A percentile compares a stretch with the other conserved stretches of the same genome.
Evolutionary conservation across 2,888 invertebrate genomes (phyloP).

Genomic region (Eudasyphora cyanicolor): DNA sequence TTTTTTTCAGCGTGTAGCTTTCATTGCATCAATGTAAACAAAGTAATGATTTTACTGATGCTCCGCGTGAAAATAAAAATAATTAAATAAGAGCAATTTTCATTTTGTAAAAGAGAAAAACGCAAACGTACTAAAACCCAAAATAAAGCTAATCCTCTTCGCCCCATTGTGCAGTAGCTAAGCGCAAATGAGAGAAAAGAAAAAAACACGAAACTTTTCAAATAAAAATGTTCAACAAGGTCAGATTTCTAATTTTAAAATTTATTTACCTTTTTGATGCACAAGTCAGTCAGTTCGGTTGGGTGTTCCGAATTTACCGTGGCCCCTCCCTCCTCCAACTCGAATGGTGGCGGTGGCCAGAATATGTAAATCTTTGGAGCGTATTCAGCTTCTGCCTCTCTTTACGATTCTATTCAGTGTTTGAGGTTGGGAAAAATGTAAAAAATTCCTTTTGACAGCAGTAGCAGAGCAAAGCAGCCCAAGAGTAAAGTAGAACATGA

Average conservation of each 20-base stretch:
- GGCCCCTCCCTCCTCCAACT: not conserved
- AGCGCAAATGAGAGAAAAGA: slow-evolving; percentile 7
- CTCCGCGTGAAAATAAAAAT: too few relatives aligned
- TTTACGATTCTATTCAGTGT: not conserved
- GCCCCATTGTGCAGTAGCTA: not conserved
- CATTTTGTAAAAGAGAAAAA: too few relatives aligned
- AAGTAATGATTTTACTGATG: too few relatives aligned
- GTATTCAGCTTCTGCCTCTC: not conserved
- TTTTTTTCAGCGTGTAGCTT: too few relatives aligned
- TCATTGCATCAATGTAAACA: too few relatives aligned
- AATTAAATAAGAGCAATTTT: too few relatives aligned
- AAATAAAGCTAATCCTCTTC: too few relatives aligned
- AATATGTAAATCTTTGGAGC: slow-evolving; percentile 33
- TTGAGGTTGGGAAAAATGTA: slow-evolving; percentile 29
- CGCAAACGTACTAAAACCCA: not conserved
- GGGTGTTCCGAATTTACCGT: not conserved
- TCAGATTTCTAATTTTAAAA: slow-evolving; percentile 72
- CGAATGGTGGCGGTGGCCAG: too few relatives aligned
- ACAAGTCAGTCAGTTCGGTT: not conserved
- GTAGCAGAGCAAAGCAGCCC: slow-evolving; percentile 25
- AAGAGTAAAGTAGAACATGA: slow-evolving; percentile 47
- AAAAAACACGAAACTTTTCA: slow-evolving; percentile 32
- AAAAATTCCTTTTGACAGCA: slow-evolving; percentile 47
- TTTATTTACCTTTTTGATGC: slow-evolving; percentile 45
- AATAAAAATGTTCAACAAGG: slow-evolving; percentile 67